phyloP scores from a whole-genome alignment of 2,113 vertebrate species.

The Oncorhynchus clarkii region DNA sequence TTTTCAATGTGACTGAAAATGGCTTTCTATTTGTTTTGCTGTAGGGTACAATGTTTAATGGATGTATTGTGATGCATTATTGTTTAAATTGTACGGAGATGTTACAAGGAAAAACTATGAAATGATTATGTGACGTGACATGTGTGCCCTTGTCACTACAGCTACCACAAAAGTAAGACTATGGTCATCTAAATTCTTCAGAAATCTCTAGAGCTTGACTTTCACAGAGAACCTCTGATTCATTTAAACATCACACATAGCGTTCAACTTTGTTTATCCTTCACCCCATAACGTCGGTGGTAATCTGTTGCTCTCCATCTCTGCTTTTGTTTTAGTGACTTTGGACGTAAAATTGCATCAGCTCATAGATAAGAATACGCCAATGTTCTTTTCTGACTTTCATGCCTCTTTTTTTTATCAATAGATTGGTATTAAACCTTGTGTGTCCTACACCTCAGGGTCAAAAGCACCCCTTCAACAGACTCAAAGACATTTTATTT shows the following conservation, averaged over 20 bases:
- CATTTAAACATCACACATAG: not conserved
- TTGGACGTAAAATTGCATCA: not conserved
- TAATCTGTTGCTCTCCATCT: not conserved
- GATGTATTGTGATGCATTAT: too few species aligned
- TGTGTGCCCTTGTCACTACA: too few species aligned
- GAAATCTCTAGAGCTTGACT: not conserved
- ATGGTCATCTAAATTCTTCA: too few species aligned
- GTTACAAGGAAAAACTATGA: too few species aligned
- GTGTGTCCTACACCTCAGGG: not conserved
- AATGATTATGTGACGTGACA: too few species aligned
- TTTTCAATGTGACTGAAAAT: too few species aligned
- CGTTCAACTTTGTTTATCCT: not conserved
- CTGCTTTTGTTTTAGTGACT: not conserved
- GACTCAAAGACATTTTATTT: too few species aligned
- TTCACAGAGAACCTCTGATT: not conserved
- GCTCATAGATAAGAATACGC: not conserved
- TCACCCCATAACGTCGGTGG: not conserved
- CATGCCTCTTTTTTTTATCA: not conserved
- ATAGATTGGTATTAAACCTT: not conserved
- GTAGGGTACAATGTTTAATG: not conserved
- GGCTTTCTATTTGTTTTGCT: not conserved
- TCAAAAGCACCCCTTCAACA: not conserved
- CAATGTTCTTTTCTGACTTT: not conserved
- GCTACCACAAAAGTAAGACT: too few species aligned
- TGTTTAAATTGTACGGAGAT: too few species aligned